Evolutionary conservation across 2,797 vertebrate genomes (phyloP), one percentile per base, ranked within the genome.

Genomic region (Martes flavigula): DNA sequence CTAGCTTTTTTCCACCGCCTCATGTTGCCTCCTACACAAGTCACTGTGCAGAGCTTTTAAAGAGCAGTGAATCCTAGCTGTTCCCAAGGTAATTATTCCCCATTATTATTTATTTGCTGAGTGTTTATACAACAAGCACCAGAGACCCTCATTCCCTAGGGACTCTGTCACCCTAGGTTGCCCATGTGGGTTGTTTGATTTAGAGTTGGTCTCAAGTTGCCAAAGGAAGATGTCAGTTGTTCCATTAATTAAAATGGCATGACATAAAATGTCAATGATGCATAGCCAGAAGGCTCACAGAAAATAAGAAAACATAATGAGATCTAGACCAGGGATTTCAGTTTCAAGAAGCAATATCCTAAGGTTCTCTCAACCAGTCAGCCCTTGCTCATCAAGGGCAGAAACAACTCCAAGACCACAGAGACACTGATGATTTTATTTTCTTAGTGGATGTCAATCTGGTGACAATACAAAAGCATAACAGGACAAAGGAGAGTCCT

Each of bases 61-160:
- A 70, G 70, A 87, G 32, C 46, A 87, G 54, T 17, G 18, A 93
- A 75, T 48, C 48, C 78, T 18, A 21, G 64, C 20, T 77, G 51
- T 46, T 68, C 64, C 77, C 78, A 77, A n/a, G 88, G 35, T 88
- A 72, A 97, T 90, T 90, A 87, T 78, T 56, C 70, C 25, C 73
- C 21, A 20, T 88, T 95, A 62, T 40, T 94, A 86, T 93, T 96
- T 94, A 84, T 94, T 94, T 97, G 48, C 48, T 91, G 54, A 56
- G 35, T 64, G 72, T 96, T 90, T 93, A 91, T 38, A n/a, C 60
- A 87, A 87, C 70, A 73, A 30, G n/a, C 66, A 64, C 35, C n/a
- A 46, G 83, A 91, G 73, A 96, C 18, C 73, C 17, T 68, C 64
- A 62, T 90, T 92, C 93, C 73, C 27, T 6, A 20, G 60, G 60